Conservation (phyloP, 2,888 invertebrate genomes). For the Pandemis heparana region DNA sequence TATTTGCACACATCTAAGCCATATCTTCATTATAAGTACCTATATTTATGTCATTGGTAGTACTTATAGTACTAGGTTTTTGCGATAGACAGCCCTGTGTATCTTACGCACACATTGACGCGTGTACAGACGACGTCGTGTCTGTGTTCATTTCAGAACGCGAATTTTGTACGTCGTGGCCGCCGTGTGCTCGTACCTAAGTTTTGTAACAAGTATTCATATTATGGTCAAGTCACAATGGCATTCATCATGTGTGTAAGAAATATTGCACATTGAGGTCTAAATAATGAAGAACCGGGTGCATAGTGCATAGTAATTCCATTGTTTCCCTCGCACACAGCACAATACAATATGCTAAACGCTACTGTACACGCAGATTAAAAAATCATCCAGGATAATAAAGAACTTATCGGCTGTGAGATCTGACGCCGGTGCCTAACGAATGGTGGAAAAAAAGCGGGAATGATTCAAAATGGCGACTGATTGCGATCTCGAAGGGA, state of each 20-base stretch:
- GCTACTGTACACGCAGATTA: conserved; percentile 74
- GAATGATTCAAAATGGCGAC: conserved; percentile 82
- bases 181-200: no score
- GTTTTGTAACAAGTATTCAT: no score
- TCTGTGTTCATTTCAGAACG: no score
- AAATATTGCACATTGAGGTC: conserved; percentile 17
- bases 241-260: neutral
- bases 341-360: conserved; percentile 73
- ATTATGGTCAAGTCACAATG: neutral
- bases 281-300: conserved; percentile 5
- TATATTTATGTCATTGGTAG: no score
- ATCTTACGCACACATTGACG: no score
- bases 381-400: conserved; percentile 84
- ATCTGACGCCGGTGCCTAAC: conserved; percentile 79
- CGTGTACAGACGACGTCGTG: no score
- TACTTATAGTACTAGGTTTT: no score
- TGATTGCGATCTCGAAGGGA: conserved; percentile 81
- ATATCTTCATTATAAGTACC: no score
- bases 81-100: no score
- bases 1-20: no score
- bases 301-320: conserved; percentile 37
- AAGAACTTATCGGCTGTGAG: conserved; percentile 81
- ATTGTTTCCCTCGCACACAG: conserved; percentile 51
- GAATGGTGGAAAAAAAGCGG: conserved; percentile 77
- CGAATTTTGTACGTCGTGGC: no score